These are phyloP conservation scores for Papilio polytes DNA, from an alignment of 1,140 invertebrate genomes.

Conservation along the genomic window DNA sequence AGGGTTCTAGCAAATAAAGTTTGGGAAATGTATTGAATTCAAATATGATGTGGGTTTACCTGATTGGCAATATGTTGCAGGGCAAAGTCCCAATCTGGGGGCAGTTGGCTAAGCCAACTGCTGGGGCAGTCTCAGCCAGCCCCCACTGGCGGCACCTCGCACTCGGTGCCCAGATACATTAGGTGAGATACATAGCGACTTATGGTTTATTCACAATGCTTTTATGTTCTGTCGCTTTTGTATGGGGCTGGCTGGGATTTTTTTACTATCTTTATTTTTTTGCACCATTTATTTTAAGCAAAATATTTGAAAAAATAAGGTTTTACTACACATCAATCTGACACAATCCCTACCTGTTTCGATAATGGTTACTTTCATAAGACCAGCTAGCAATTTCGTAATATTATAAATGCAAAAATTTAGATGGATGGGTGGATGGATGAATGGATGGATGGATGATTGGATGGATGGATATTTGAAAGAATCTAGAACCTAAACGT, in stretches of 20 bases:
- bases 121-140: constrained; percentile 75
- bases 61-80: constrained; percentile 72
- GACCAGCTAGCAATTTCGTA: no score
- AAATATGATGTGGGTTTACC: constrained; percentile 49
- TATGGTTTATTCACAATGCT: not conserved
- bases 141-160: constrained; percentile 59
- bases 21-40: not conserved
- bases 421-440: no score
- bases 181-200: constrained; percentile 76
- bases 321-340: no score
- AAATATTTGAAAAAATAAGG: not conserved
- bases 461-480: no score
- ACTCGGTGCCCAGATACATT: constrained; percentile 79
- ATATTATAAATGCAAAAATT: no score
- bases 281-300: not conserved
- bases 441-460: no score
- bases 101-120: constrained; percentile 83
- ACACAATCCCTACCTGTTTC: no score
- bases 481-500: no score
- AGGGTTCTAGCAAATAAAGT: no score
- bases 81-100: constrained; percentile 69
- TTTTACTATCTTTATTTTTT: not conserved
- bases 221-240: constrained; percentile 15
- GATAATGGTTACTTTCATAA: no score
- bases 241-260: constrained; percentile 9